Evolutionary conservation across 2,113 vertebrate species (phyloP), one percentile per base, ranked within the genome.

Genomic region (Paratilapia polleni): DNA sequence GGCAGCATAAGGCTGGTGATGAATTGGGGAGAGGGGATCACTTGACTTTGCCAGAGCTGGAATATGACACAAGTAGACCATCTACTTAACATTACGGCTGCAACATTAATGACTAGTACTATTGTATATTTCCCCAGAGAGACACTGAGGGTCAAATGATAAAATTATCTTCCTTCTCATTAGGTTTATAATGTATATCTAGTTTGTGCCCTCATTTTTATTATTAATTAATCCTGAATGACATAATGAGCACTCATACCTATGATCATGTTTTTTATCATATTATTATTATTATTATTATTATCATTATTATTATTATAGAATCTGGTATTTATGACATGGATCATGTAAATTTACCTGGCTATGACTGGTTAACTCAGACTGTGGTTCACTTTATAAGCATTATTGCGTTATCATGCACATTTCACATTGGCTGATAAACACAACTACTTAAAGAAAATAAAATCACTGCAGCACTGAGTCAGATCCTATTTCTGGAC

Each of bases 11-110:
- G 68, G 74, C 78, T 76, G n/a, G n/a, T 94, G 93, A 95, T 92
- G 56, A 87, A 95, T 93, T 80, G 80, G 82, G 85, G 83, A 80
- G 87, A 88, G 81, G 81, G 80, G 84, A 92, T 94, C 93, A 87
- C 92, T 94, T 94, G 95, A 95, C 94, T 94, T 92, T 92, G 89
- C 89, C 86, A 91, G 88, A 90, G 90, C 92, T 86, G 81, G 81
- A 89, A 85, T 93, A 86, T 94, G 94, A 94, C 94, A 95, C 92
- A 93, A 94, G 89, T 94, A 93, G 94, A 93, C 93, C 91, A 93
- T 89, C 92, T 94, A 93, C 92, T 95, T 95, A 95, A 94, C 94
- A 93, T 90, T 91, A 87, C 85, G 88, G 86, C 92, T 92, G 85
- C 84, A 93, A 87, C 92, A 93, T 93, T 94, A 94, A 94, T 93